Percentiles rank a stretch among this genome's conserved stretches.
phyloP scores from a whole-genome alignment of 2,113 vertebrate species.

The Cricetomys ansorgei region DNA sequence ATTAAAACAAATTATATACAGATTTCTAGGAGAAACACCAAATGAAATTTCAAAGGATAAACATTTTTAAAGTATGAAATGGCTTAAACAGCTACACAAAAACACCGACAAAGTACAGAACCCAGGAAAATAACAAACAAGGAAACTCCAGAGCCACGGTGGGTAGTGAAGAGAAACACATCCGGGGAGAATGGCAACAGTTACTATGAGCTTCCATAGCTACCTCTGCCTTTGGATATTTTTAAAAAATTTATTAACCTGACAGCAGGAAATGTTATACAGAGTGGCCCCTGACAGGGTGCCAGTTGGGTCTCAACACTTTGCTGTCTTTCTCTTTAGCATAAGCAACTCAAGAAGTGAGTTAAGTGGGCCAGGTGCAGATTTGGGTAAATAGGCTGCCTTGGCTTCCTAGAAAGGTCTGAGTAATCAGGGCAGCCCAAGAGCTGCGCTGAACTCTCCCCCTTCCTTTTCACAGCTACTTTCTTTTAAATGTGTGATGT shows the following conservation, averaged over 20 bases:
- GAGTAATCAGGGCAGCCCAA: slow-evolving; percentile 64
- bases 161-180: slow-evolving; percentile 88
- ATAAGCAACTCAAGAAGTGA: slow-evolving; percentile 84
- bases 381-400: slow-evolving; percentile 71
- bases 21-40: background rate
- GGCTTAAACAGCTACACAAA: slow-evolving; percentile 56
- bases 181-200: slow-evolving; percentile 87
- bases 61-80: slow-evolving; percentile 33
- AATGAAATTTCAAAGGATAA: slow-evolving; percentile 60
- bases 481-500: slow-evolving; percentile 86
- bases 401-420: slow-evolving; percentile 53
- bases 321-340: slow-evolving; percentile 82
- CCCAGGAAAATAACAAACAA: slow-evolving; percentile 62
- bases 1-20: slow-evolving; percentile 38
- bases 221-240: slow-evolving; percentile 91
- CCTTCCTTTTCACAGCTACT: slow-evolving; percentile 66
- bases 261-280: slow-evolving; percentile 90
- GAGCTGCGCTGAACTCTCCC: slow-evolving; percentile 8
- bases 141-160: slow-evolving; percentile 73
- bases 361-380: slow-evolving; percentile 81
- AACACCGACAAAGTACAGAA: slow-evolving; percentile 63
- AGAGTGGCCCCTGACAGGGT: slow-evolving; percentile 88
- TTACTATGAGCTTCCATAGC: slow-evolving; percentile 87
- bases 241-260: slow-evolving; percentile 92
- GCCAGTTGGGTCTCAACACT: slow-evolving; percentile 83